A percentile compares a stretch with the other conserved stretches of the same genome.
phyloP scores from a whole-genome alignment of 2,888 invertebrate species.

The Metallyticus violacea region DNA sequence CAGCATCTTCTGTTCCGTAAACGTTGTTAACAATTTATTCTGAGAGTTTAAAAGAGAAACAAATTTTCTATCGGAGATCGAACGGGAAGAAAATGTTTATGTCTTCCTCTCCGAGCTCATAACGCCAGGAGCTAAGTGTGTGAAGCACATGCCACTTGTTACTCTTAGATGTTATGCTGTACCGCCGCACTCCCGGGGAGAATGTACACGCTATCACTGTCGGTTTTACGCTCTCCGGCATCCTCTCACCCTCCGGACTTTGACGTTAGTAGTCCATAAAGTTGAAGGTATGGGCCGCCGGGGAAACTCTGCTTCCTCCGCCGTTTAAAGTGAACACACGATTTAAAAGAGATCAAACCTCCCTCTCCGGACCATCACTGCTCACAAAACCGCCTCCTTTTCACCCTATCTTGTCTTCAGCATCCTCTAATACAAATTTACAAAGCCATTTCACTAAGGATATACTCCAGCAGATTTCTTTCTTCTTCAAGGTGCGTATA shows the following conservation, averaged over 20 bases:
- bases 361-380: not conserved
- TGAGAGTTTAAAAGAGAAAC: not conserved
- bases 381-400: not conserved
- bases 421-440: not conserved
- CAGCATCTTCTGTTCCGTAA: too few relatives aligned
- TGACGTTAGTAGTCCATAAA: slow-evolving; percentile 20
- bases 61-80: not conserved
- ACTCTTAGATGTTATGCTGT: not conserved
- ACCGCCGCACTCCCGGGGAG: not conserved
- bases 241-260: not conserved
- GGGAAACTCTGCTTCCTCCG: not conserved
- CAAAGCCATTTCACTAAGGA: not conserved
- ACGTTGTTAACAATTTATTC: too few relatives aligned
- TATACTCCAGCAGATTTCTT: not conserved
- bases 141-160: not conserved
- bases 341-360: slow-evolving; percentile 11
- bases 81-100: not conserved
- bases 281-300: slow-evolving; percentile 7
- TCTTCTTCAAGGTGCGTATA: too few relatives aligned
- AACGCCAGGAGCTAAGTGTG: not conserved
- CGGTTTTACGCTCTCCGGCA: not conserved
- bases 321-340: not conserved
- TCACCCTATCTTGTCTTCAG: not conserved
- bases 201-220: not conserved
- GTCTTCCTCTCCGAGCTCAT: not conserved